These are phyloP conservation scores for Hemicrepidius hirtus DNA, from an alignment of 2,888 invertebrate species.

Conservation along the genomic window DNA sequence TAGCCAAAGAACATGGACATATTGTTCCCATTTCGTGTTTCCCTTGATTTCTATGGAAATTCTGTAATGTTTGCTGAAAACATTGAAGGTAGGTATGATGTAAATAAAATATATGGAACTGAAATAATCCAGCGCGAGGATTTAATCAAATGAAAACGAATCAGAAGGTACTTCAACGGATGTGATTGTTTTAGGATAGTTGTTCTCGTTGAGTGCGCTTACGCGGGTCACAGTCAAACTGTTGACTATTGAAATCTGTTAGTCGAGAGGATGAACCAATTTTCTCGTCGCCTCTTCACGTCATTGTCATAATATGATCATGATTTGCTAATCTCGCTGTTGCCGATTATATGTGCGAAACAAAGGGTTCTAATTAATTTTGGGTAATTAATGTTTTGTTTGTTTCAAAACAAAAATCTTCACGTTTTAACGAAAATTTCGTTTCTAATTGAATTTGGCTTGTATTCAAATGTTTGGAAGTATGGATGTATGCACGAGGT, in stretches of 20 bases:
- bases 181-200: constrained; percentile 62
- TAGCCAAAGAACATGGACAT: too few species aligned
- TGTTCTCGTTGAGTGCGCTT: constrained; percentile 58
- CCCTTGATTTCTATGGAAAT: too few species aligned
- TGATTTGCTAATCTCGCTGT: constrained; percentile 64
- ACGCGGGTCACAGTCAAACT: constrained; percentile 63
- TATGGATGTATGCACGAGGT: too few species aligned
- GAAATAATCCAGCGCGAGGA: constrained; percentile 17
- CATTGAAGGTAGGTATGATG: background rate
- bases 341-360: constrained; percentile 49
- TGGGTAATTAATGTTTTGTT: constrained; percentile 55
- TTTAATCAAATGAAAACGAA: constrained; percentile 50
- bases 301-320: constrained; percentile 65
- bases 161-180: constrained; percentile 51
- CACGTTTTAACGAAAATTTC: background rate
- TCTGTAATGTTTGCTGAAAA: too few species aligned
- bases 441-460: too few species aligned
- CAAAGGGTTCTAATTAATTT: constrained; percentile 57
- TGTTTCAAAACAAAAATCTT: constrained; percentile 13
- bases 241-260: constrained; percentile 67
- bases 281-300: constrained; percentile 66
- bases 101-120: constrained; percentile 1
- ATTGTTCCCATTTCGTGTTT: too few species aligned
- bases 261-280: constrained; percentile 68
- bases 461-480: too few species aligned